Percentiles rank a stretch among this genome's conserved stretches.
These are phyloP conservation scores for Ctenodactylus gundi DNA, from an alignment of 2,113 vertebrate genomes.

Conservation along the genomic window DNA sequence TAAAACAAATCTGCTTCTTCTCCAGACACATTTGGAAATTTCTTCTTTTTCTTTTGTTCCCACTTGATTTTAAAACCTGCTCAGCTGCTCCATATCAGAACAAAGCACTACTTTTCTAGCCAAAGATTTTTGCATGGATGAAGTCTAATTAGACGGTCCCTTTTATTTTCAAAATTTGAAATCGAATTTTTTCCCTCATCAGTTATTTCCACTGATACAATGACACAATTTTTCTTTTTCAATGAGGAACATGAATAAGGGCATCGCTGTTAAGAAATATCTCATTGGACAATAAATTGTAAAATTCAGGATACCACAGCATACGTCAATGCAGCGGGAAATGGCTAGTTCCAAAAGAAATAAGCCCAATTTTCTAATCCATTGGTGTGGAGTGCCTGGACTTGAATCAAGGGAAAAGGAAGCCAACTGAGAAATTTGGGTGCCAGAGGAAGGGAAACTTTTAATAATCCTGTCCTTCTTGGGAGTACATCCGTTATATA, in stretches of 20 bases:
- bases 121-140: constrained; percentile 8
- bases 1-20: constrained; percentile 59
- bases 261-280: not conserved
- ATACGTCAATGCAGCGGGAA: not conserved
- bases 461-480: not conserved
- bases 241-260: not conserved
- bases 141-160: not conserved
- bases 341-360: not conserved
- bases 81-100: constrained; percentile 21
- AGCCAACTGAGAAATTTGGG: not conserved
- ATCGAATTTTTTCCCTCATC: not conserved
- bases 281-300: constrained; percentile 12
- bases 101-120: not conserved
- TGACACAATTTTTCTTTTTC: not conserved
- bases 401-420: not conserved
- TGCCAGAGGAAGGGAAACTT: not conserved
- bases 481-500: not conserved
- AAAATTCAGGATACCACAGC: not conserved
- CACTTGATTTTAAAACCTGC: constrained; percentile 38
- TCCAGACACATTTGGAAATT: constrained; percentile 10
- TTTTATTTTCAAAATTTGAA: constrained; percentile 34
- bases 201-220: not conserved
- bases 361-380: constrained; percentile 38
- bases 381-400: not conserved
- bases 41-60: constrained; percentile 24